Conservation (phyloP, 2,797 vertebrate genomes). For the Galagoides demidoff region DNA sequence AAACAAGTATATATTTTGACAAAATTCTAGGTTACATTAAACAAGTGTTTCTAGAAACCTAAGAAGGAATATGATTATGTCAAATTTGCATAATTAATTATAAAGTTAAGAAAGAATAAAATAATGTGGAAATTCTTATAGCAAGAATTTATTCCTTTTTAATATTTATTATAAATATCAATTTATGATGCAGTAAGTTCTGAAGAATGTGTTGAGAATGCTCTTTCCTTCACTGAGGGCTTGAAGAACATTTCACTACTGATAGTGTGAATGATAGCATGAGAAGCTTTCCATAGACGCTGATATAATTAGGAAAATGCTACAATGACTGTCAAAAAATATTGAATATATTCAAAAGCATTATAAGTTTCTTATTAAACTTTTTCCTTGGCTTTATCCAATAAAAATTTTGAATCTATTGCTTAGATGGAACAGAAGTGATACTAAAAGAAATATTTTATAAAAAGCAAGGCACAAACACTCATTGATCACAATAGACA, state of each 20-base stretch:
- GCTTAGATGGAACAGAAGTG: background rate
- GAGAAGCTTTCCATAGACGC: background rate
- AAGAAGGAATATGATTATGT: background rate
- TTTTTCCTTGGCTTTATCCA: background rate
- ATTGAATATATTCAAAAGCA: background rate
- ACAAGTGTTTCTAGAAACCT: background rate
- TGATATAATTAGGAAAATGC: background rate
- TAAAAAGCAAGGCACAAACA: background rate
- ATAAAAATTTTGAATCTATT: background rate
- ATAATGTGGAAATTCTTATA: background rate
- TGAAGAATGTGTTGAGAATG: background rate
- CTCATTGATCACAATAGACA: background rate
- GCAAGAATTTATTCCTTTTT: background rate
- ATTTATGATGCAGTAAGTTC: background rate
- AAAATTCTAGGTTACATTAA: background rate
- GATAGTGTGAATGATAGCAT: rapidly evolving
- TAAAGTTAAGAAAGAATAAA: background rate
- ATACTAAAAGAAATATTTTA: background rate
- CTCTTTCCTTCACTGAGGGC: background rate
- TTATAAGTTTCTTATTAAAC: background rate
- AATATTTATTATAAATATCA: background rate
- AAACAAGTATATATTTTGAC: background rate
- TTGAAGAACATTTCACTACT: background rate
- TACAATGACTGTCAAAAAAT: background rate
- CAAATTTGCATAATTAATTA: background rate